These are phyloP conservation scores for Drosophila aldrichi DNA, from an alignment of 2,888 invertebrate genomes.

Conservation along the genomic window DNA sequence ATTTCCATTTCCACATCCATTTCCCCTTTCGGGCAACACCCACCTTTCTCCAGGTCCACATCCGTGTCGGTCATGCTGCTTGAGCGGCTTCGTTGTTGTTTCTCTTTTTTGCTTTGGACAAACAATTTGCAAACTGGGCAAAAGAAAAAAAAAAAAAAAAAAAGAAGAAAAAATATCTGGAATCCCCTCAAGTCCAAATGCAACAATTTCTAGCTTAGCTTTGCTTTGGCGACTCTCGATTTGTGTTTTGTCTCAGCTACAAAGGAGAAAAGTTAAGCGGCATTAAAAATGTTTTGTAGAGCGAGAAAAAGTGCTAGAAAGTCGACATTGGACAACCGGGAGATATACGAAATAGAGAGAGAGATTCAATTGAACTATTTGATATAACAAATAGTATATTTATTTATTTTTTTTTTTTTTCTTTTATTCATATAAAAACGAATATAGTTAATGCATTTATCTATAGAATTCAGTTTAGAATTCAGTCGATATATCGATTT, in stretches of 20 bases:
- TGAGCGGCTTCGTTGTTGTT: neutral
- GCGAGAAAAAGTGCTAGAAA: neutral
- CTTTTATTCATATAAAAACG: too few relatives aligned
- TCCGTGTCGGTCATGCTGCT: slow-evolving; percentile 37
- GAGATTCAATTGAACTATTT: too few relatives aligned
- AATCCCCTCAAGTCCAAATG: slow-evolving; percentile 6
- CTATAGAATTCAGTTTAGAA: too few relatives aligned
- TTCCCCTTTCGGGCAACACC: neutral
- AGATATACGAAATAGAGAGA: neutral
- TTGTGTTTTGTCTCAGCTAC: neutral
- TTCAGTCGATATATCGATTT: too few relatives aligned
- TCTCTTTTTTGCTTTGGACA: neutral
- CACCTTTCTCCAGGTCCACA: slow-evolving; percentile 48
- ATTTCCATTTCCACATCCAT: neutral
- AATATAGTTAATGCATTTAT: neutral
- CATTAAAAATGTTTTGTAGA: neutral
- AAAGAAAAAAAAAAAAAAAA: neutral
- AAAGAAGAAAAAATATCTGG: neutral
- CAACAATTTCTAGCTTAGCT: slow-evolving; percentile 4
- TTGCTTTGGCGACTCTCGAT: neutral
- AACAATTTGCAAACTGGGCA: neutral
- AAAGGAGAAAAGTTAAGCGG: neutral
- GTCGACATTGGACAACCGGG: neutral
- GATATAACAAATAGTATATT: too few relatives aligned
- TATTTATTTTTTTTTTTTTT: too few relatives aligned